Evolutionary conservation across 2,888 invertebrate species (phyloP).

Genomic region (Ceriagrion tenellum): DNA sequence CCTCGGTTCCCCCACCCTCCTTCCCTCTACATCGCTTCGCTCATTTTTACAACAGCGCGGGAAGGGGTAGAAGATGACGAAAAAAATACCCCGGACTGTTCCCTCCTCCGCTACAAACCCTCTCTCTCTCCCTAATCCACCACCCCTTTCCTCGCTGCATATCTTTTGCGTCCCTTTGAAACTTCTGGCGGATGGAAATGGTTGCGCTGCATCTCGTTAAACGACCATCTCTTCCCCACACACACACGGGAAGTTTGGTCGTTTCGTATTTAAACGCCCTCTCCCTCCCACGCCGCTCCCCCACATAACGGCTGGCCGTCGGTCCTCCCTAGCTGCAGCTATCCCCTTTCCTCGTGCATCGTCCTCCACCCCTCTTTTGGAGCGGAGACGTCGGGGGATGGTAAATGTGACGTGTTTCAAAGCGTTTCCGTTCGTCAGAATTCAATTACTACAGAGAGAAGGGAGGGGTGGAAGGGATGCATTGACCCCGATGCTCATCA

Average conservation of each 20-base stretch:
- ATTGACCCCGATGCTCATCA: constrained; percentile 4
- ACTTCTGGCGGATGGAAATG: neutral
- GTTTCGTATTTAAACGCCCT: constrained; percentile 20
- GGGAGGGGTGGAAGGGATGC: neutral
- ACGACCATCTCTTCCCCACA: neutral
- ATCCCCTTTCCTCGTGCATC: neutral
- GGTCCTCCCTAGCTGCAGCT: neutral
- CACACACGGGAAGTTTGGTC: neutral
- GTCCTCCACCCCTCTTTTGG: neutral
- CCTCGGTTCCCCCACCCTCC: neutral
- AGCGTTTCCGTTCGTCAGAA: constrained; percentile 22
- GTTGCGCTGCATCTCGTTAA: constrained; percentile 8
- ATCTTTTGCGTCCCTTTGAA: constrained; percentile 3
- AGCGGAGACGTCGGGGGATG: neutral
- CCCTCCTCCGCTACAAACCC: neutral
- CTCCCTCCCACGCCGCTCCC: neutral
- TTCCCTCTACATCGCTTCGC: neutral
- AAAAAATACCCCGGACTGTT: too few species aligned
- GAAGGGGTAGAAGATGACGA: too few species aligned
- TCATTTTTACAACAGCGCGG: too few species aligned
- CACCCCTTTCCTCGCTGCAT: neutral
- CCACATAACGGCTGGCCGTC: too few species aligned
- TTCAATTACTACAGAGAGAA: neutral
- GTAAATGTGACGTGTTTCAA: constrained; percentile 21
- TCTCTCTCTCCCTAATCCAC: too few species aligned